A percentile compares a stretch with the other conserved stretches of the same genome.
Conservation (phyloP, 2,797 vertebrate species). For the Muraenolepis orangiensis region DNA sequence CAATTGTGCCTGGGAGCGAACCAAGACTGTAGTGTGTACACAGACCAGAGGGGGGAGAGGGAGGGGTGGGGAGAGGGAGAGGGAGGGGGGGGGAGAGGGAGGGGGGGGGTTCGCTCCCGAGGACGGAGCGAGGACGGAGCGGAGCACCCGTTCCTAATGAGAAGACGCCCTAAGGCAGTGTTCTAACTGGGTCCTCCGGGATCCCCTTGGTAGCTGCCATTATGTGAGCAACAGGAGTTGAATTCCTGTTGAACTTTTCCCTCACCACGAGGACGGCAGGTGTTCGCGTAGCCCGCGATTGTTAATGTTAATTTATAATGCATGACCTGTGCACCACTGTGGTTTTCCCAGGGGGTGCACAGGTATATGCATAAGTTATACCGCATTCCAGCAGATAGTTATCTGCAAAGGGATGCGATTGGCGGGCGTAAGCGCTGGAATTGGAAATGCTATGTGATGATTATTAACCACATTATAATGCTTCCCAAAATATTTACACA, state of each 20-base stretch:
- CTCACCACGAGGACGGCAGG: conserved; percentile 49
- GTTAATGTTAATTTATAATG: conserved; percentile 60
- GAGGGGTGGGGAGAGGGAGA: no score
- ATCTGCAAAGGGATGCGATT: conserved; percentile 21
- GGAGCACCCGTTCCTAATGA: no score
- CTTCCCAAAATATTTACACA: conserved; percentile 9
- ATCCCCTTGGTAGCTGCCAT: conserved; percentile 34
- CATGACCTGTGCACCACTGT: conserved; percentile 41
- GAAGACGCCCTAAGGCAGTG: no score
- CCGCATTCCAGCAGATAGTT: conserved; percentile 34
- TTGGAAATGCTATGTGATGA: conserved; percentile 17
- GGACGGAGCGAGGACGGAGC: no score
- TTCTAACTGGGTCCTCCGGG: neutral
- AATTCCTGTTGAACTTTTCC: conserved; percentile 50
- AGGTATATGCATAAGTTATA: conserved; percentile 60
- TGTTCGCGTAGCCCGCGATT: conserved; percentile 40
- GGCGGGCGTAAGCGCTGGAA: conserved; percentile 15
- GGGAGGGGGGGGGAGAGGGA: no score
- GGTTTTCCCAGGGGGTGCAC: conserved; percentile 40
- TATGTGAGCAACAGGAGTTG: conserved; percentile 51
- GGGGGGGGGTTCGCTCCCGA: no score
- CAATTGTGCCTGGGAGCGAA: no score
- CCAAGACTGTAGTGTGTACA: no score
- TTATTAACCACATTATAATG: neutral
- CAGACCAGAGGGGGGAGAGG: no score